phyloP scores from a whole-genome alignment of 1,140 invertebrate genomes.

The Drosophila parabipectinata region DNA sequence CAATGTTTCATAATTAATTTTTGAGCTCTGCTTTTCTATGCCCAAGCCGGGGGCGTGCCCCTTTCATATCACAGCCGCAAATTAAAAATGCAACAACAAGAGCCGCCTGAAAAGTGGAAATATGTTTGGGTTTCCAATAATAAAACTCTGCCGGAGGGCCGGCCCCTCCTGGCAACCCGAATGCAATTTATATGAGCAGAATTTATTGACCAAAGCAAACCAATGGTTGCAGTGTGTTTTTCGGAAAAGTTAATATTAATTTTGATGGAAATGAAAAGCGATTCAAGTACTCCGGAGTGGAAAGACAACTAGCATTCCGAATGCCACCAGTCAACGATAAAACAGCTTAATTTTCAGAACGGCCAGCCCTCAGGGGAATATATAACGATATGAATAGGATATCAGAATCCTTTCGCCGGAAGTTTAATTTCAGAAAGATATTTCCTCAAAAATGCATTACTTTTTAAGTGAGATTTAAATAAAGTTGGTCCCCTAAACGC shows the following conservation, averaged over 20 bases:
- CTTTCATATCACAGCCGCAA: constrained; percentile 14
- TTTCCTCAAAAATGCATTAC: constrained; percentile 15
- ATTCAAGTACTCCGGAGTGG: constrained; percentile 1
- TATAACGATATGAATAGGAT: too few species aligned
- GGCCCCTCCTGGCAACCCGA: constrained; percentile 20
- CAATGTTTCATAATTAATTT: constrained; percentile 75
- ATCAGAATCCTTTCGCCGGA: too few species aligned
- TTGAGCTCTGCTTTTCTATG: constrained; percentile 65
- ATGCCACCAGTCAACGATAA: constrained; percentile 1
- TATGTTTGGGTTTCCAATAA: constrained; percentile 67
- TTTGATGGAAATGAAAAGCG: constrained; percentile 61
- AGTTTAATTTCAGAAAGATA: constrained; percentile 1
- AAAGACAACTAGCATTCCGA: not conserved
- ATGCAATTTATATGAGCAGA: constrained; percentile 63
- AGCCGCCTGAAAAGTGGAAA: constrained; percentile 25
- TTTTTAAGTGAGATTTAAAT: constrained; percentile 12
- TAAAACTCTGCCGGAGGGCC: constrained; percentile 55
- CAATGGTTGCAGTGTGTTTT: not conserved
- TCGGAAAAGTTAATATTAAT: constrained; percentile 68
- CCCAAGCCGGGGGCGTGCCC: constrained; percentile 49
- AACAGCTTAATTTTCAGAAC: constrained; percentile 32
- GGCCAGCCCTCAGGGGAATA: not conserved
- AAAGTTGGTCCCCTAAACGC: constrained; percentile 1
- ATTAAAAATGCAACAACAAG: constrained; percentile 55
- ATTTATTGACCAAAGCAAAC: constrained; percentile 35